Base-by-base conservation (phyloP, 2,888 invertebrate genomes). In the Thymelicus lineola region DNA sequence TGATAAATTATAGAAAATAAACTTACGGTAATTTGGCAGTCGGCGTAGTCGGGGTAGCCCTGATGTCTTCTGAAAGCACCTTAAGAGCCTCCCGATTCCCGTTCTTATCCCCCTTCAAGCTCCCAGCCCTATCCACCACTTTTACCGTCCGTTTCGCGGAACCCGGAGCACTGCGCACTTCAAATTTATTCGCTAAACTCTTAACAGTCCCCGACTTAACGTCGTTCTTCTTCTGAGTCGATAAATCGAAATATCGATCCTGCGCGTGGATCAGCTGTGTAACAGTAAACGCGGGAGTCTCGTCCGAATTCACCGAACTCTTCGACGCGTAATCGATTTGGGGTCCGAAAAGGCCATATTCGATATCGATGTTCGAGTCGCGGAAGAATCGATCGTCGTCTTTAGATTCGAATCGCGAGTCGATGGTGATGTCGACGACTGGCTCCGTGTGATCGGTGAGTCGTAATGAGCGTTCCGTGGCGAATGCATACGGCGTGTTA, bases 401-500 rank as follows among this genome's bases (percentile, higher is more conserved):
- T 86, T 87, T 0, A 86, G 88, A 85, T 20, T 83, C 66, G 12
- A 72, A 66, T 6, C 77, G 77, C 28, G 85, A 76, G 48, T 89
- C 82, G 6, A 91, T 90, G 0, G 90, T 90, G 0, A 92, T 90
- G 65, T 92, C 91, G 60, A 92, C 72, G 14, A 86, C 58, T 0
- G 80, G 74, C 38, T 76, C 66, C n/a, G 66, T 14, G 20, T 50
- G 75, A 76, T 83, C 14, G 81, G 79, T 82, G 0, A 84, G 74
- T 7, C 85, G 81, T 0, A 85, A 75, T 17, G 88, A 63, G 60
- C 90, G 87, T 3, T 89, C 87, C 0, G 88, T 86, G 0, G 90
- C 88, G 84, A 94, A 94, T 70, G 94, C 94, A 80, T 94, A 94
- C 28, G 94, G 94, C 64, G 94, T 94, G 74, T 94, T 94, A 0